phyloP scores from a whole-genome alignment of 1,140 invertebrate genomes.

The Dendrolimus punctatus region DNA sequence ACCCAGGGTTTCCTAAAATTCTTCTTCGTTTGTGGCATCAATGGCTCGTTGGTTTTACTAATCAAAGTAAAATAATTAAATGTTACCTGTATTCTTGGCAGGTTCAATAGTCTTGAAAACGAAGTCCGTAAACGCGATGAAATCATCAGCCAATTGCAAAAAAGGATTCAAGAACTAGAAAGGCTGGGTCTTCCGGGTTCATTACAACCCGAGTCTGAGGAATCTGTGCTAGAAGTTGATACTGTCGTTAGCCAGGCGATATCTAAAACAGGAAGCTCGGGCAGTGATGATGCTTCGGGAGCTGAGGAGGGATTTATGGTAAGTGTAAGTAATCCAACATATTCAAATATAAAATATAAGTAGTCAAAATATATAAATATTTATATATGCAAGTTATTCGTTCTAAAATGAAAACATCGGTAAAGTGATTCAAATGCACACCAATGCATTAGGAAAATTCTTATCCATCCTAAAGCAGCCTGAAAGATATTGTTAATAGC shows the following conservation, averaged over 20 bases:
- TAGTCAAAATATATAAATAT: no score
- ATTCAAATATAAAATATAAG: no score
- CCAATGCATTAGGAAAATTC: no score
- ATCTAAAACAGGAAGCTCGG: constrained; percentile 57
- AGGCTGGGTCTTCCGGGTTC: constrained; percentile 34
- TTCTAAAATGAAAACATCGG: no score
- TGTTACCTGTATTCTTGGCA: constrained; percentile 14
- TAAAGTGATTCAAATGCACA: no score
- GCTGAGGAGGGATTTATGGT: constrained; percentile 69
- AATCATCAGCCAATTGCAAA: constrained; percentile 83
- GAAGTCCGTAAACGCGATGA: constrained; percentile 84
- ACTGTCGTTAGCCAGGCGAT: constrained; percentile 12
- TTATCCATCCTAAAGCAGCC: no score
- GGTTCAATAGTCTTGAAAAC: constrained; percentile 81
- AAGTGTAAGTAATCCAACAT: constrained; percentile 3
- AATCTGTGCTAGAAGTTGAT: constrained; percentile 1
- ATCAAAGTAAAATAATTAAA: no score
- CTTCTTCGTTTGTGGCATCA: no score
- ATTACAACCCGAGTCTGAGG: constrained; percentile 10
- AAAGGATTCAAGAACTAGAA: constrained; percentile 80
- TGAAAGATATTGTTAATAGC: no score
- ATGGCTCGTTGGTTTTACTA: no score
- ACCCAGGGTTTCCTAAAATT: no score
- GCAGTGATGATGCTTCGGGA: constrained; percentile 60
- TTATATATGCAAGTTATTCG: no score